Base-by-base conservation (phyloP, 2,888 invertebrate genomes). In the Acronicta leporina region DNA sequence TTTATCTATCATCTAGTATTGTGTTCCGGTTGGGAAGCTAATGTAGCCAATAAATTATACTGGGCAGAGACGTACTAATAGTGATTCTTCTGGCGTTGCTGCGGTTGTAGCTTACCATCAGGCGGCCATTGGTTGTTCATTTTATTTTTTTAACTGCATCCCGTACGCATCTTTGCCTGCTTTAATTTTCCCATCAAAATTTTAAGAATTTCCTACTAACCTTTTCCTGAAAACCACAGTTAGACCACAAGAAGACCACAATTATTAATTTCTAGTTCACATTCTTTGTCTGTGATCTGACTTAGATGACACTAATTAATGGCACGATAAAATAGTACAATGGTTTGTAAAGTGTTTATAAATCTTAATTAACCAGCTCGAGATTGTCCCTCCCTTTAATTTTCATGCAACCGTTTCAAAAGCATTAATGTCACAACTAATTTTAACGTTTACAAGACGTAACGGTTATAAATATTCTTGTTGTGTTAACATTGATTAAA, bases 321-420 rank as follows among this genome's bases (percentile, higher is more conserved):
- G 49, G 43, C 48, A 38, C 35, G 42, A 58, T 58, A 58, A 63
- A 76, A 73, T 68, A 75, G 59, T 73, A 64, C 63, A 73, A 66
- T 13, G 42, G 64, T 68, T 68, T 65, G 51, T 27, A 16, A 42
- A 63, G 52, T 57, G 70, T 68, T 64, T 56, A 77, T 77, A 77
- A 77, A 77, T 77, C 77, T 64, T 55, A 66, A 77, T 77, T n/a
- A 70, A 64, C 33, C 9, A 13, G 40, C 48, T 62, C 41, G 41
- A 65, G 56, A 74, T 65, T 55, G 77, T 56, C 51, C 70, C 77
- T 68, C 73, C 77, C 65, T 64, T 63, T 64, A 68, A 68, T 62
- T 66, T 64, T 65, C 62, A 63, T 63, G 48, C 38, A 55, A 62
- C 50, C 47, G 53, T 56, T 52, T 40, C 51, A 48, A 55, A 45